phyloP scores from a whole-genome alignment of 2,113 vertebrate genomes.

The Balaeniceps rex region DNA sequence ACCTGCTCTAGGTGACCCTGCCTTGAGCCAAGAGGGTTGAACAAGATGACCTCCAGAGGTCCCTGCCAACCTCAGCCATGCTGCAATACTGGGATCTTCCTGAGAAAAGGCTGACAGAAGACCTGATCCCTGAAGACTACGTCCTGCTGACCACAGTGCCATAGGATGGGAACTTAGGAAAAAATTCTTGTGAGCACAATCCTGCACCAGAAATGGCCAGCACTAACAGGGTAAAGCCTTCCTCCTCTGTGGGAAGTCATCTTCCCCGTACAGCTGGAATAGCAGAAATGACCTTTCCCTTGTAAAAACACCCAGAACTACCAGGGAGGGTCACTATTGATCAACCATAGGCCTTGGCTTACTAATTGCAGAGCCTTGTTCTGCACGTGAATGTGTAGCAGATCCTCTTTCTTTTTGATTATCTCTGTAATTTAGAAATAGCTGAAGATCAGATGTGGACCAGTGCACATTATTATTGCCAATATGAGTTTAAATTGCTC shows the following conservation, averaged over 20 bases:
- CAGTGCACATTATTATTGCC: slow-evolving; percentile 31
- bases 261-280: background rate
- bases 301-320: background rate
- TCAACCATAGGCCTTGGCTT: background rate
- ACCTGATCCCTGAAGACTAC: background rate
- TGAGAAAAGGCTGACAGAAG: background rate
- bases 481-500: slow-evolving; percentile 44
- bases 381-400: background rate
- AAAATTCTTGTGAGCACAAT: fast-evolving
- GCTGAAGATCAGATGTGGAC: slow-evolving; percentile 43
- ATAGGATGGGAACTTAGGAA: background rate
- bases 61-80: background rate
- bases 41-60: background rate
- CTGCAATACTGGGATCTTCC: background rate
- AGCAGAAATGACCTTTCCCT: background rate
- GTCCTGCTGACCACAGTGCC: background rate
- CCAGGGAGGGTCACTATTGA: background rate
- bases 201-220: background rate
- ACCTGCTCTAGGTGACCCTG: background rate
- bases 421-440: slow-evolving; percentile 56
- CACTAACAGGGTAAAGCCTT: background rate
- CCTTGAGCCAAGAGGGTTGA: background rate
- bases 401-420: slow-evolving; percentile 62
- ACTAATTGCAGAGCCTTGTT: slow-evolving; percentile 15
- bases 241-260: background rate